These are phyloP conservation scores for Rana temporaria DNA, from an alignment of 2,113 vertebrate species.

Conservation along the genomic window DNA sequence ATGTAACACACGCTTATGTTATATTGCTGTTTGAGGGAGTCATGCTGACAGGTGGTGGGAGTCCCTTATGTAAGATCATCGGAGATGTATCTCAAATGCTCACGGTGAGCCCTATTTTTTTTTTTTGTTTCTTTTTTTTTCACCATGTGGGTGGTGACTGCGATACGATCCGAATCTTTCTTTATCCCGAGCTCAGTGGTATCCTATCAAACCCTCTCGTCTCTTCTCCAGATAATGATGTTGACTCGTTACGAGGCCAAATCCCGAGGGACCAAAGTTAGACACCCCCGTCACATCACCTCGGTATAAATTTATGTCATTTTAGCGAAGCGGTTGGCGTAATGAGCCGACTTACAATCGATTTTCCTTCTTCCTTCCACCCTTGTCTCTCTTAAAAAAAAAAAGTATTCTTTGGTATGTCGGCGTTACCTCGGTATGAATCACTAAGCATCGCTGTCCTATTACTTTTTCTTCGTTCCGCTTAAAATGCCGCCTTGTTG, in stretches of 20 bases:
- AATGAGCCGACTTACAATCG: neutral
- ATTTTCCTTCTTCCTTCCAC: neutral
- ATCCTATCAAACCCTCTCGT: neutral
- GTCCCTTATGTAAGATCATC: neutral
- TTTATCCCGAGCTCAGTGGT: neutral
- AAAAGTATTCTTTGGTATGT: constrained; percentile 36
- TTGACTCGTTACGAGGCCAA: neutral
- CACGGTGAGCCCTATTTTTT: neutral
- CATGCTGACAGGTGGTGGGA: neutral
- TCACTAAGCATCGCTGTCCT: neutral
- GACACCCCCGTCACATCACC: neutral
- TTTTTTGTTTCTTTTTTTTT: too few relatives aligned
- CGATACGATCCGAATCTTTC: neutral
- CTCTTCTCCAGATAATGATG: constrained; percentile 1
- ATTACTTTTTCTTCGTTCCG: constrained; percentile 52
- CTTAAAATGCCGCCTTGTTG: constrained; percentile 26
- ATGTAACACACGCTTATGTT: neutral
- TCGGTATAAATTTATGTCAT: neutral
- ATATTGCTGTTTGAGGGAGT: too few relatives aligned
- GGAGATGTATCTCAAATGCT: neutral
- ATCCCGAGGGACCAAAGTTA: neutral
- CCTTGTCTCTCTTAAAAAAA: constrained; percentile 15
- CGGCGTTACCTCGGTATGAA: constrained; percentile 22
- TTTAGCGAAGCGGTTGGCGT: neutral
- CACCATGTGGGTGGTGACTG: neutral